Evolutionary conservation across 1,140 invertebrate genomes (phyloP).

Genomic region (Lysiphlebus fabarum): DNA sequence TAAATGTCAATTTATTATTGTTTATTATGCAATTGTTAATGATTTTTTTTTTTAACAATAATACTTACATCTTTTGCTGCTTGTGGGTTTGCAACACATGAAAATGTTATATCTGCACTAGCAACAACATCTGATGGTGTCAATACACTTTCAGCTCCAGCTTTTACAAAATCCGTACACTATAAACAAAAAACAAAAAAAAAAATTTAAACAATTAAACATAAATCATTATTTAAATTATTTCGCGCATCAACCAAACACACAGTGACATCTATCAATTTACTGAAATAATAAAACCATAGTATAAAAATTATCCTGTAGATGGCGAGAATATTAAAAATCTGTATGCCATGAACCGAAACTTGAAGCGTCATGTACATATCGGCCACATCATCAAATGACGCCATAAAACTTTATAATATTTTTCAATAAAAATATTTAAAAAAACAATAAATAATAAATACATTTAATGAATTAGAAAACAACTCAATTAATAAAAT

Average conservation of each 20-base stretch:
- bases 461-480: too few relatives aligned
- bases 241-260: conserved; percentile 10
- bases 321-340: conserved; percentile 33
- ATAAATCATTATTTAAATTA: too few relatives aligned
- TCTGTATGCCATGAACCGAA: conserved; percentile 27
- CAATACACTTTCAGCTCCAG: conserved; percentile 65
- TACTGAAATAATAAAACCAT: not conserved
- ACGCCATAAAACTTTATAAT: conserved; percentile 41
- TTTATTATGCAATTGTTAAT: too few relatives aligned
- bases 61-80: conserved; percentile 87
- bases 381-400: conserved; percentile 46
- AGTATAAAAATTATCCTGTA: conserved; percentile 5
- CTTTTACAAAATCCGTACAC: conserved; percentile 70
- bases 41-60: too few relatives aligned
- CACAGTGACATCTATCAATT: conserved; percentile 29
- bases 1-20: too few relatives aligned
- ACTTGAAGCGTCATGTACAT: conserved; percentile 24
- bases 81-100: conserved; percentile 88
- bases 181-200: too few relatives aligned
- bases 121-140: conserved; percentile 91
- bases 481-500: too few relatives aligned
- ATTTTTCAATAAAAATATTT: too few relatives aligned
- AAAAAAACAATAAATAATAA: too few relatives aligned
- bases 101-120: conserved; percentile 90
- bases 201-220: too few relatives aligned